phyloP scores from a whole-genome alignment of 2,888 invertebrate species.

The Suillia variegata region DNA sequence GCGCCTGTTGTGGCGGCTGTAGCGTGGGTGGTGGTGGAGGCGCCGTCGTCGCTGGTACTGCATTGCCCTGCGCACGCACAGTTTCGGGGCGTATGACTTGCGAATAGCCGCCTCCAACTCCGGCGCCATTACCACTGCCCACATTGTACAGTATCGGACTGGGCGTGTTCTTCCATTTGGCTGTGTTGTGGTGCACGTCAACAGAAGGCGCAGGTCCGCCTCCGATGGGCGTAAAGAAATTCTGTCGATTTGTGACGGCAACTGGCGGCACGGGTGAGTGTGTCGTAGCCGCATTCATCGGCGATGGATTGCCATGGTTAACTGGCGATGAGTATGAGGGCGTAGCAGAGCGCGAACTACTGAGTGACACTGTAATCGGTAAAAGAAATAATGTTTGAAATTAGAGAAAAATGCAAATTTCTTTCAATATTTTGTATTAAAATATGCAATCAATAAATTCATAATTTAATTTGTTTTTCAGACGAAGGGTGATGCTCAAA shows the following conservation, averaged over 20 bases:
- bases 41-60: conserved; percentile 33
- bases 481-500: too few relatives aligned
- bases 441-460: not conserved
- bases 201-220: conserved; percentile 35
- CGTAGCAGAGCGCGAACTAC: conserved; percentile 91
- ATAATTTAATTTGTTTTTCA: conserved; percentile 9
- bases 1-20: conserved; percentile 54
- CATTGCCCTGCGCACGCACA: conserved; percentile 44
- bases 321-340: conserved; percentile 85
- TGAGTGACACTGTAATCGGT: conserved; percentile 77
- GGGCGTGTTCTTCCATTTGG: conserved; percentile 59
- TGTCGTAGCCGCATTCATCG: conserved; percentile 62
- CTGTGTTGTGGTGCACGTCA: conserved; percentile 32
- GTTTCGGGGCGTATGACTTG: conserved; percentile 54
- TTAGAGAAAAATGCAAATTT: not conserved
- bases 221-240: conserved; percentile 88
- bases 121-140: too few relatives aligned
- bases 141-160: conserved; percentile 58
- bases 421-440: too few relatives aligned
- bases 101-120: conserved; percentile 43
- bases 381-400: conserved; percentile 8
- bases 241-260: conserved; percentile 76
- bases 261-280: conserved; percentile 71
- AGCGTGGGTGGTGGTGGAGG: conserved; percentile 48
- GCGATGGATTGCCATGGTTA: conserved; percentile 71